Evolutionary conservation across 1,140 invertebrate genomes (phyloP).

Genomic region (Drosophila nikananu): DNA sequence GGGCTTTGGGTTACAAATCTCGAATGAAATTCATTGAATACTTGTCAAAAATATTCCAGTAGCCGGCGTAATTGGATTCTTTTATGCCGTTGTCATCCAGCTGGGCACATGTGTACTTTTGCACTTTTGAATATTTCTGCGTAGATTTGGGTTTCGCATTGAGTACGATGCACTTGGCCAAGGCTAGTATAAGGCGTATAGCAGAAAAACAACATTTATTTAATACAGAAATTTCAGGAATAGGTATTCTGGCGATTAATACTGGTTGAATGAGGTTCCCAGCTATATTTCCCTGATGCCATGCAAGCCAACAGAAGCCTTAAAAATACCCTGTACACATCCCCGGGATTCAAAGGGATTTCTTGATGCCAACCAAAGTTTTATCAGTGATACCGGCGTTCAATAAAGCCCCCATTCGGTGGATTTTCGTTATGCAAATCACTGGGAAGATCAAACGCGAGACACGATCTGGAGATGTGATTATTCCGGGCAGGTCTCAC

Average conservation of each 20-base stretch:
- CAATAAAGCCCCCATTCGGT: constrained; percentile 22
- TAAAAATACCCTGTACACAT: not conserved
- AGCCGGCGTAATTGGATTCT: constrained; percentile 73
- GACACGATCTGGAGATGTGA: constrained; percentile 49
- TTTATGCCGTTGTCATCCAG: constrained; percentile 31
- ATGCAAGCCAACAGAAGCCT: not conserved
- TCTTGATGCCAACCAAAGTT: constrained; percentile 1
- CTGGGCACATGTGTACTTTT: constrained; percentile 72
- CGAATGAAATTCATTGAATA: constrained; percentile 83
- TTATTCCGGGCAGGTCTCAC: constrained; percentile 68
- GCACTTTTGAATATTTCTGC: constrained; percentile 66
- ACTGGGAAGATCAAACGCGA: constrained; percentile 60
- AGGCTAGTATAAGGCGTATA: too few species aligned
- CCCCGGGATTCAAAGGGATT: constrained; percentile 3
- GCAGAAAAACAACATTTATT: not conserved
- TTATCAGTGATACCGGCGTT: constrained; percentile 8
- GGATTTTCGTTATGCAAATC: constrained; percentile 35
- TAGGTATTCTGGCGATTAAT: not conserved
- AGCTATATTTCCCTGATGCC: not conserved
- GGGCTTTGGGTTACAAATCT: constrained; percentile 62
- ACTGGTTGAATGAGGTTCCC: not conserved
- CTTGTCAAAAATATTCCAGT: constrained; percentile 79
- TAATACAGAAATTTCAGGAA: not conserved
- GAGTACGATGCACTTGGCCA: not conserved
- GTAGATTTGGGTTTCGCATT: constrained; percentile 11